These are phyloP conservation scores for Hippopotamyrus pictus DNA, from an alignment of 2,797 vertebrate genomes.

Conservation along the genomic window DNA sequence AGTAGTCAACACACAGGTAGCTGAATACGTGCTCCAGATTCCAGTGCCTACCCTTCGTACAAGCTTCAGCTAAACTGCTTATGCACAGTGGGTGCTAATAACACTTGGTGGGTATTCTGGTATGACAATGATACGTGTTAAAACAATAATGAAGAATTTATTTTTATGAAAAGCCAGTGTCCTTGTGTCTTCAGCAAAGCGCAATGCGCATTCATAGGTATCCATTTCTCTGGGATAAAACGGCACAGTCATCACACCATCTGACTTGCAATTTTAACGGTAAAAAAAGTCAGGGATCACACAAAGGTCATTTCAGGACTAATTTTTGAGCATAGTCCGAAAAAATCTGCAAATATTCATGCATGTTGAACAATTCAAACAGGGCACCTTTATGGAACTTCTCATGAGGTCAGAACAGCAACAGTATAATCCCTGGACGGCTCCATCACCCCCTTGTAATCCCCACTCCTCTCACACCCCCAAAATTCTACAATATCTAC, in stretches of 20 bases:
- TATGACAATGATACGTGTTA: background rate
- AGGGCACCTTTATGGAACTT: background rate
- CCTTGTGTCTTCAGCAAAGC: constrained; percentile 11
- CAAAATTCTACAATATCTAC: background rate
- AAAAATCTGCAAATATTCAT: constrained; percentile 39
- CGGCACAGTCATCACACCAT: background rate
- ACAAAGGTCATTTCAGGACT: constrained; percentile 59
- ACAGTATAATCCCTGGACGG: background rate
- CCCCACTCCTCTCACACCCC: background rate
- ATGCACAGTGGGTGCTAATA: background rate
- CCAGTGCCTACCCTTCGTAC: background rate
- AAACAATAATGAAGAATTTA: constrained; percentile 33
- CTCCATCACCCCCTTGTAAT: background rate
- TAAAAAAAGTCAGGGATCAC: constrained; percentile 47
- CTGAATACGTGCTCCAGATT: background rate
- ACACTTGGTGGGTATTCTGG: background rate
- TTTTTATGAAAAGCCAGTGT: constrained; percentile 32
- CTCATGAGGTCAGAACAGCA: background rate
- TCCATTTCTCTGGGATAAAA: background rate
- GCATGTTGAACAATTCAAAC: background rate
- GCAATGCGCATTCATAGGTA: background rate
- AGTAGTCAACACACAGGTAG: background rate
- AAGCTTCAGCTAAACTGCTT: background rate
- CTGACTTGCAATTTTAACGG: background rate
- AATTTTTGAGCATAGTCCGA: constrained; percentile 60